Percentiles rank a stretch among this genome's conserved stretches.
Evolutionary conservation across 2,888 invertebrate genomes (phyloP).

Genomic region (Acleris cristana): DNA sequence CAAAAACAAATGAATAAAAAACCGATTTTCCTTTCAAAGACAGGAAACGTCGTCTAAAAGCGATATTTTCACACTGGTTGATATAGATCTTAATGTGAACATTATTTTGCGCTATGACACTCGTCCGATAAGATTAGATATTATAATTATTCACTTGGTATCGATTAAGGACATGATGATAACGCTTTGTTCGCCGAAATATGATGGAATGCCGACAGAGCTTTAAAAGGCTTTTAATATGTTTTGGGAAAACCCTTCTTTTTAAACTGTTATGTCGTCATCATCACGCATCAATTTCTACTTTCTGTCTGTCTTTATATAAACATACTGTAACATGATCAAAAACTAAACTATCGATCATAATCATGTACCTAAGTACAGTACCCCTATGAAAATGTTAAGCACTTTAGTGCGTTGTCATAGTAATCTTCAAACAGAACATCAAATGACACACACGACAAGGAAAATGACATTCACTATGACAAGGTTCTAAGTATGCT

Average conservation of each 20-base stretch:
- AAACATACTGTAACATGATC: no score
- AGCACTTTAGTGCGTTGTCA: no score
- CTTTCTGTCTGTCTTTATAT: no score
- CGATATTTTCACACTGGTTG: constrained; percentile 31
- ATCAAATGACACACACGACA: no score
- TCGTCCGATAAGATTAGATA: constrained; percentile 30
- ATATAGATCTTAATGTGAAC: constrained; percentile 34
- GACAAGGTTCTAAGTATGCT: no score
- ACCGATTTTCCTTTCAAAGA: not conserved
- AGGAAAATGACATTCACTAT: no score
- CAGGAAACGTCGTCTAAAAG: constrained; percentile 21
- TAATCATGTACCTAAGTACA: no score
- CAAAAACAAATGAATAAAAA: constrained; percentile 11
- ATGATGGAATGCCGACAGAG: constrained; percentile 4
- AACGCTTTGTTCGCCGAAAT: constrained; percentile 16
- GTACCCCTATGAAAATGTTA: no score
- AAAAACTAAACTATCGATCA: no score
- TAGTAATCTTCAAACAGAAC: no score
- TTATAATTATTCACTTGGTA: constrained; percentile 31
- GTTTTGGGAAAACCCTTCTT: no score
- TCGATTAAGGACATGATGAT: constrained; percentile 22
- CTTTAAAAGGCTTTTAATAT: not conserved
- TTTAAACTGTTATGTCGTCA: not conserved
- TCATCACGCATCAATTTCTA: not conserved
- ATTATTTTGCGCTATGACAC: constrained; percentile 32